These are phyloP conservation scores for Pipistrellus kuhlii DNA, from an alignment of 2,797 vertebrate genomes.

Conservation along the genomic window DNA sequence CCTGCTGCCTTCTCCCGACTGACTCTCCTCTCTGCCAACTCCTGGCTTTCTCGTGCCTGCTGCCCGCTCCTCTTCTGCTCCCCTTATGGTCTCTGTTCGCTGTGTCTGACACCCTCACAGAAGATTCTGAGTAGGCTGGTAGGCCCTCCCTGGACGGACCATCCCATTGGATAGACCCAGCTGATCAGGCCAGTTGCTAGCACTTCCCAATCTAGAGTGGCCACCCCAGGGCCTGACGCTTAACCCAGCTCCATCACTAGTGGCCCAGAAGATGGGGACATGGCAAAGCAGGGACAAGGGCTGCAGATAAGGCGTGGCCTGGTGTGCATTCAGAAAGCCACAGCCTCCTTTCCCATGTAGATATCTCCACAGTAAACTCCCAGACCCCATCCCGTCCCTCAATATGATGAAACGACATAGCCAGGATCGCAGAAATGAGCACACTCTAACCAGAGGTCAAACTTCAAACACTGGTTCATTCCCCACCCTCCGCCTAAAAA, in stretches of 20 bases:
- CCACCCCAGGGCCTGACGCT: background rate
- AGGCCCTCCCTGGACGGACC: background rate
- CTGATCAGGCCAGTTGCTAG: background rate
- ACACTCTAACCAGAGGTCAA: background rate
- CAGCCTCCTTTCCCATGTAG: background rate
- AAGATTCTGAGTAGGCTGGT: background rate
- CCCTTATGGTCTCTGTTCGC: background rate
- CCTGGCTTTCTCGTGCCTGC: background rate
- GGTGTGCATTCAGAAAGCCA: background rate
- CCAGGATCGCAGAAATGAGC: background rate
- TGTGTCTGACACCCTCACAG: background rate
- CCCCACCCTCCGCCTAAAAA: background rate
- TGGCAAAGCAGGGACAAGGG: background rate
- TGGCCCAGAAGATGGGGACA: background rate
- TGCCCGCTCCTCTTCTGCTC: too few species aligned
- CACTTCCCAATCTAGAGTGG: background rate
- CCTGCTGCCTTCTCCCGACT: background rate
- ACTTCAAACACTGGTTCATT: background rate
- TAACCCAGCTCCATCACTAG: background rate
- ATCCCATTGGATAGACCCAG: background rate
- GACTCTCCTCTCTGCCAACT: background rate
- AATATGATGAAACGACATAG: background rate
- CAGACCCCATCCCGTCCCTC: background rate
- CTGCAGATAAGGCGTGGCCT: background rate
- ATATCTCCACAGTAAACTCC: background rate